Evolutionary conservation across 1,140 invertebrate genomes (phyloP).

Genomic region (Coenobita brevimanus): DNA sequence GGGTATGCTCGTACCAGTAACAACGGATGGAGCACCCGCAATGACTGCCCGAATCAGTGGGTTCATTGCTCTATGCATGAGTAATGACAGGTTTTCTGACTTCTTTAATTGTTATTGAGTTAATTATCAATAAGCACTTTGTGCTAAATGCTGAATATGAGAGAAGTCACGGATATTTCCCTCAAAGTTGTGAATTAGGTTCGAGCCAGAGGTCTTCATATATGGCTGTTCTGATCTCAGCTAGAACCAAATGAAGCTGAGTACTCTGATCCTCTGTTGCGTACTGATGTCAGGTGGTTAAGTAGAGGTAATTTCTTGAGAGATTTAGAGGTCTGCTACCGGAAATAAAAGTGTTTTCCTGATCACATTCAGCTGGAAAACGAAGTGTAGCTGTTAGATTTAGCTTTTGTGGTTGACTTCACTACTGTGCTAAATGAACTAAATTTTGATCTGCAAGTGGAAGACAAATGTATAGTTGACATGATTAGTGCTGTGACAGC

Average conservation of each 20-base stretch:
- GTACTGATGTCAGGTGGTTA: conserved; percentile 38
- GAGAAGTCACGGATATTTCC: conserved; percentile 38
- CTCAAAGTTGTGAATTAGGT: conserved; percentile 33
- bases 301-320: conserved; percentile 37
- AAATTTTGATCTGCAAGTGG: background rate
- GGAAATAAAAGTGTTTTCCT: conserved; percentile 15
- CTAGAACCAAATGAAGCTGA: conserved; percentile 32
- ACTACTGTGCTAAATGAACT: conserved; percentile 44
- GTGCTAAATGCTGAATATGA: conserved; percentile 23
- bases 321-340: conserved; percentile 39
- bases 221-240: conserved; percentile 25
- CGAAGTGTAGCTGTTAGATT: conserved; percentile 25
- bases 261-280: conserved; percentile 23
- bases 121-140: conserved; percentile 38
- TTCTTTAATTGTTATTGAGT: conserved; percentile 23
- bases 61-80: too few species aligned
- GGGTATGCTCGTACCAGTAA: conserved; percentile 12
- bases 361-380: conserved; percentile 7
- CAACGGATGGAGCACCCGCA: conserved; percentile 40
- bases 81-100: conserved; percentile 16
- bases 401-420: conserved; percentile 35
- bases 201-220: conserved; percentile 42
- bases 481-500: conserved; percentile 41
- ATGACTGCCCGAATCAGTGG: conserved; percentile 26
- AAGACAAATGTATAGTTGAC: conserved; percentile 20